Percentiles rank a stretch among this genome's conserved stretches.
Evolutionary conservation across 92 coral and sea anemone genomes (phyloP).

Genomic region (Anthopleura xanthogrammica): DNA sequence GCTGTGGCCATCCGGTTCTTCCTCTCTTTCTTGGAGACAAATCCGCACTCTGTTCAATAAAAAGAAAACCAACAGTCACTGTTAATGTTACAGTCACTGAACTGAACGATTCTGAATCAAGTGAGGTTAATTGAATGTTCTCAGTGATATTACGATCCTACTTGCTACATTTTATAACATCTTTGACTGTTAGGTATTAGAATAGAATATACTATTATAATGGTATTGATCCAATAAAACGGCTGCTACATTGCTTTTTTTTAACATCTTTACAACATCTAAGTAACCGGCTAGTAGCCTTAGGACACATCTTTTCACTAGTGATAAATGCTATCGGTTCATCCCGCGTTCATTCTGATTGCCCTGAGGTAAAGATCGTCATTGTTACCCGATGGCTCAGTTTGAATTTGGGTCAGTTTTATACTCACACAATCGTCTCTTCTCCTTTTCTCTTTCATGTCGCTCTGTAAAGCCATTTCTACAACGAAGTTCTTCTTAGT

Average conservation of each 20-base stretch:
- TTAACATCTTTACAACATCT: not conserved
- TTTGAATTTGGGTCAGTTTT: not conserved
- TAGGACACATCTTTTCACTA: not conserved
- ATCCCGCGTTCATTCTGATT: too few relatives aligned
- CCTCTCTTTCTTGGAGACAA: constrained; percentile 88
- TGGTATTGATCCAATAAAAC: not conserved
- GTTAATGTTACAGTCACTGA: not conserved
- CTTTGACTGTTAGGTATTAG: not conserved
- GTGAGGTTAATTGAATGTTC: not conserved
- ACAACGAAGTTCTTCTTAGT: constrained; percentile 78
- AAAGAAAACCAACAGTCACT: not conserved
- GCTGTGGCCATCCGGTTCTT: constrained; percentile 99
- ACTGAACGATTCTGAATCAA: not conserved
- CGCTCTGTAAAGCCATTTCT: constrained; percentile 82
- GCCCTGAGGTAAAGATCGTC: not conserved
- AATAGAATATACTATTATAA: not conserved
- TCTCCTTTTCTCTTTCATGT: constrained; percentile 70
- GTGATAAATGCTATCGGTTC: too few relatives aligned
- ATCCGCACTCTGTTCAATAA: constrained; percentile 40
- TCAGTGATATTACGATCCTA: not conserved
- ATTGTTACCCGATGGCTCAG: not conserved
- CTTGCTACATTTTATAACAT: not conserved
- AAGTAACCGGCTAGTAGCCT: not conserved
- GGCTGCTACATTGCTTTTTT: not conserved
- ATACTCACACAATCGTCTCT: constrained; percentile 62